Conservation (phyloP, 2,113 vertebrate species). For the Engystomops pustulosus region DNA sequence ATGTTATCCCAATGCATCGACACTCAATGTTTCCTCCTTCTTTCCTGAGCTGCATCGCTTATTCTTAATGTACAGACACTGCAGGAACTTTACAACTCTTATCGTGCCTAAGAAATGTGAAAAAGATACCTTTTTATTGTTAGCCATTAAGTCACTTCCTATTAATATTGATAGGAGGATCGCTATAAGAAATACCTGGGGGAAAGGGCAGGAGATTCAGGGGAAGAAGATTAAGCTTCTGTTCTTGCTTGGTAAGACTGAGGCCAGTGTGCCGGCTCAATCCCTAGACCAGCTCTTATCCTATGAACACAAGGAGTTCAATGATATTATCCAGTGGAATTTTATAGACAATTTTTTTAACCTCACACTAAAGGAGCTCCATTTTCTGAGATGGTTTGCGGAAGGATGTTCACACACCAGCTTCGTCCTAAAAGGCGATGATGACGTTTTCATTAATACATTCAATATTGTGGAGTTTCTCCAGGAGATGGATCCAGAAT, state of each 20-base stretch:
- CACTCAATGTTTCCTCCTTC: slow-evolving; percentile 58
- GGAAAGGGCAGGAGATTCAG: slow-evolving; percentile 61
- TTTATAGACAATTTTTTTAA: slow-evolving; percentile 80
- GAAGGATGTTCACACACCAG: slow-evolving; percentile 65
- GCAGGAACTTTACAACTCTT: slow-evolving; percentile 71
- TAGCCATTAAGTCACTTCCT: slow-evolving; percentile 76
- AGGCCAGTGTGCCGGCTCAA: slow-evolving; percentile 56
- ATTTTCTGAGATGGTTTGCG: slow-evolving; percentile 75
- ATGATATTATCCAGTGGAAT: slow-evolving; percentile 80
- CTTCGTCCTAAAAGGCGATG: slow-evolving; percentile 77
- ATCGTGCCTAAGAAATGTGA: slow-evolving; percentile 70
- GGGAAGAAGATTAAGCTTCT: slow-evolving; percentile 70
- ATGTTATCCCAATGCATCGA: slow-evolving; percentile 66
- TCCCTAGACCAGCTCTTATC: slow-evolving; percentile 72
- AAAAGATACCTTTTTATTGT: slow-evolving; percentile 70
- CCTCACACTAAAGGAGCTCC: slow-evolving; percentile 79
- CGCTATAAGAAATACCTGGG: slow-evolving; percentile 79
- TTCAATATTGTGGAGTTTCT: slow-evolving; percentile 77
- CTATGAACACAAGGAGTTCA: slow-evolving; percentile 72
- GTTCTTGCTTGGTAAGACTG: slow-evolving; percentile 70
- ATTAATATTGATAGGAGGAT: slow-evolving; percentile 70
- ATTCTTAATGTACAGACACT: slow-evolving; percentile 78
- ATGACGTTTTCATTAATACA: slow-evolving; percentile 77
- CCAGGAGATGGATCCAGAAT: slow-evolving; percentile 63
- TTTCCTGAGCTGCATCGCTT: slow-evolving; percentile 69